Base-by-base conservation (phyloP, 2,888 invertebrate genomes). In the Erpobdella octoculata region DNA sequence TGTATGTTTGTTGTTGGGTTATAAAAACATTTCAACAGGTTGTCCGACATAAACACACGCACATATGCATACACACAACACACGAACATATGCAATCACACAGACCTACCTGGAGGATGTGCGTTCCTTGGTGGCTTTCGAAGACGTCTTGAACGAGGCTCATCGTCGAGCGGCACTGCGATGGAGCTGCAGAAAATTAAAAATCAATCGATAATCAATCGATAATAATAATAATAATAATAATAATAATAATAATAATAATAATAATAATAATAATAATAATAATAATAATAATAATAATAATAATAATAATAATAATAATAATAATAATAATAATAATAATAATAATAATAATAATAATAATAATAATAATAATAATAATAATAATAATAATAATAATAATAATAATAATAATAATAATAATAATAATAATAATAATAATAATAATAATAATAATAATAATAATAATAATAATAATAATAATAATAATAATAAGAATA, bases 101-200 rank as follows among this genome's bases (percentile, higher is more conserved):
- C n/a, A n/a, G n/a, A n/a, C n/a, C 68, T 86, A 94, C 94, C 90
- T 95, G 95, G 78, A 95, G 87, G 83, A 96, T 94, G 85, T 96
- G 95, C 76, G 94, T 95, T 83, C 95, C 95, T 86, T 95, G 94
- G 84, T 94, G 93, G 83, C 92, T 91, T 84, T 95, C 95, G 83
- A 94, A 95, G 82, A 91, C 87, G 80, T 93, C 92, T 41, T 71
- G 72, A n/a, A 73, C 71, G 28, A 81, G 73, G 33, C 77, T 75
- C 36, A 79, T 74, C 70, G 77, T 74, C 64, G 76, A 78, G 62
- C 80, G 76, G 66, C 81, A 72, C 71, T 81, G 76, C 33, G 76
- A 76, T 38, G 77, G 77, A 37, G 75, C 76, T 62, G 80, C 80
- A 80, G 74, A 36, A 59, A 70, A 61, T n/a, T 35, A 37, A 18